phyloP scores from a whole-genome alignment of 1,140 invertebrate genomes.

The Thaumetopoea pityocampa region DNA sequence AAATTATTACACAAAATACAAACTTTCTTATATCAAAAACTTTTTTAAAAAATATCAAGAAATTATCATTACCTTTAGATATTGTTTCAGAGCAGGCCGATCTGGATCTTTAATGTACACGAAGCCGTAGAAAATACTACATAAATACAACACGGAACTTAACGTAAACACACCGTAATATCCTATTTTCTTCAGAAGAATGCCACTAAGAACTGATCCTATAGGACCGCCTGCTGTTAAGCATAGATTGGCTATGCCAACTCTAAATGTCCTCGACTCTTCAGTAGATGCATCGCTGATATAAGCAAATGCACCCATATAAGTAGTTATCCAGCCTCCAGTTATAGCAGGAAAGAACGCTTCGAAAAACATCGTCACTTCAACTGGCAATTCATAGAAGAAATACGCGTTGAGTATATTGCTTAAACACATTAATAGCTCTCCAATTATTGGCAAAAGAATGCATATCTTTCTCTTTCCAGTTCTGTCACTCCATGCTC shows the following conservation, averaged over 20 bases:
- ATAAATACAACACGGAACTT: constrained; percentile 81
- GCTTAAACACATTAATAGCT: constrained; percentile 82
- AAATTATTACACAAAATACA: too few relatives aligned
- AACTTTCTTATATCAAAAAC: too few relatives aligned
- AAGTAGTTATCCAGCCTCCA: constrained; percentile 76
- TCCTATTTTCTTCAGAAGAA: constrained; percentile 81
- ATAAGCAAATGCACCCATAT: constrained; percentile 78
- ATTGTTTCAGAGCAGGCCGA: constrained; percentile 34
- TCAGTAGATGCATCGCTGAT: constrained; percentile 77
- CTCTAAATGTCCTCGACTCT: constrained; percentile 77
- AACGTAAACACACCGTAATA: constrained; percentile 88
- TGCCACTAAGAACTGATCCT: constrained; percentile 84
- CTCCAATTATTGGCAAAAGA: constrained; percentile 85
- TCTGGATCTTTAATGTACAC: constrained; percentile 79
- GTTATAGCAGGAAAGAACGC: constrained; percentile 75
- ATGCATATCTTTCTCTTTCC: constrained; percentile 87
- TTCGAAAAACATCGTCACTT: constrained; percentile 78
- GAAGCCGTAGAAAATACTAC: constrained; percentile 83
- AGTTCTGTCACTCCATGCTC: constrained; percentile 80
- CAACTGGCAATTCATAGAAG: constrained; percentile 82
- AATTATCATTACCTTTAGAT: constrained; percentile 35
- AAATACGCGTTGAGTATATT: constrained; percentile 85
- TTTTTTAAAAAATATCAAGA: too few relatives aligned
- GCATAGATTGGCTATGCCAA: constrained; percentile 77
- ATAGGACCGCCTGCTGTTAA: constrained; percentile 78